Percentiles rank a stretch among this genome's conserved stretches.
Evolutionary conservation across 35 echinoderm and acorn worm genomes (phyloP).

Genomic region (Lytechinus pictus): DNA sequence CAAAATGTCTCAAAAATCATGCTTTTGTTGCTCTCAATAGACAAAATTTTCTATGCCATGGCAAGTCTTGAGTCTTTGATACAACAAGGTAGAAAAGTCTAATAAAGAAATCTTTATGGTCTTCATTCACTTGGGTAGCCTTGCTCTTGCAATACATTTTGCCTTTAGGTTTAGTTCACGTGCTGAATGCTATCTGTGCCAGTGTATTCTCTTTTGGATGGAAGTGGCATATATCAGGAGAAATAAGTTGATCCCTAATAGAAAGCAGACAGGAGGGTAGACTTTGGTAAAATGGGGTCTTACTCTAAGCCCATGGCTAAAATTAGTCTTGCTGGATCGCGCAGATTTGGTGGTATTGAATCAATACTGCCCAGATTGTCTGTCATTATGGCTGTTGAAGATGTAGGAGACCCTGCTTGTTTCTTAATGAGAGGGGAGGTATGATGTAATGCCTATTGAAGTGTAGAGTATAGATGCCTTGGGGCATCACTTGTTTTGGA

Average conservation of each 20-base stretch:
- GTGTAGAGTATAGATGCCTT: background rate
- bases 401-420: background rate
- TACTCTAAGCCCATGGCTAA: background rate
- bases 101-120: background rate
- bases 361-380: constrained; percentile 9
- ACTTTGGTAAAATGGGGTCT: background rate
- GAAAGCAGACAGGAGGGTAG: background rate
- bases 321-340: background rate
- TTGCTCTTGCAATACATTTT: background rate
- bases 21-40: too few relatives aligned
- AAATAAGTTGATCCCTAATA: constrained; percentile 13
- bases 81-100: background rate
- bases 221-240: background rate
- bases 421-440: background rate
- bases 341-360: background rate
- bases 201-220: background rate
- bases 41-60: background rate
- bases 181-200: background rate
- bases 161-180: background rate
- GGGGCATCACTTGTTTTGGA: background rate
- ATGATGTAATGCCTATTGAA: background rate
- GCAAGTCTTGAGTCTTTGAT: background rate
- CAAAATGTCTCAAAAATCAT: too few relatives aligned
- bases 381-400: background rate
- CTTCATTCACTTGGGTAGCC: background rate